phyloP scores from a whole-genome alignment of 2,113 vertebrate genomes.

The Dicrurus megarhynchus region DNA sequence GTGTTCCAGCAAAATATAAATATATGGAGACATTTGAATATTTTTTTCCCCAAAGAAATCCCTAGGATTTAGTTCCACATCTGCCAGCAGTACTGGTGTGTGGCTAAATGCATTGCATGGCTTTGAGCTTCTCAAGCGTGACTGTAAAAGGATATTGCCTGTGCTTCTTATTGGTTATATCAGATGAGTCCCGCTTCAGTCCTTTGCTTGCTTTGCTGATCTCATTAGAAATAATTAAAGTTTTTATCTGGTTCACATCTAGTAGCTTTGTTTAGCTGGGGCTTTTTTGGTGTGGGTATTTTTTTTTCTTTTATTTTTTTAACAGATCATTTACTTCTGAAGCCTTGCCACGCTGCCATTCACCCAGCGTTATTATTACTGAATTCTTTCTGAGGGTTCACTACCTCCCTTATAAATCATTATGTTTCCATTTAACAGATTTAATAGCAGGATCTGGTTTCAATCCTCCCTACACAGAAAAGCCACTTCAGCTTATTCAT shows the following conservation, averaged over 20 bases:
- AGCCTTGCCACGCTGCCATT: background rate
- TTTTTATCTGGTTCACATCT: conserved; percentile 4
- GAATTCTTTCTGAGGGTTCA: conserved; percentile 13
- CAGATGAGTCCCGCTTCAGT: background rate
- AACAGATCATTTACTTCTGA: background rate
- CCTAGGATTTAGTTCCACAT: background rate
- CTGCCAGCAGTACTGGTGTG: background rate
- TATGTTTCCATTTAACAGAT: background rate
- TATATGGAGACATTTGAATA: background rate
- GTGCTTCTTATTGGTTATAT: background rate
- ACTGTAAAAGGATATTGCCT: background rate
- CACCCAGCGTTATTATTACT: background rate
- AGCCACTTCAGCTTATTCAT: conserved; percentile 15
- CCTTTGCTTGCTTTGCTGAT: conserved; percentile 16
- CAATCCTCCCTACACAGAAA: conserved; percentile 12
- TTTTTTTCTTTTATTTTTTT: background rate
- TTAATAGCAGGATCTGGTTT: conserved; percentile 52
- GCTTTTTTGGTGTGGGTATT: background rate
- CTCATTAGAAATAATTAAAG: conserved; percentile 43
- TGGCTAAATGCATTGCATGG: background rate
- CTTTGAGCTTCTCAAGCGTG: background rate
- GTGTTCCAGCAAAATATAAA: background rate
- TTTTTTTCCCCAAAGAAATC: background rate
- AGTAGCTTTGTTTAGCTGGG: background rate
- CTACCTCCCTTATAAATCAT: conserved; percentile 31